phyloP scores from a whole-genome alignment of 2,888 invertebrate genomes.

The Agrilus mali region DNA sequence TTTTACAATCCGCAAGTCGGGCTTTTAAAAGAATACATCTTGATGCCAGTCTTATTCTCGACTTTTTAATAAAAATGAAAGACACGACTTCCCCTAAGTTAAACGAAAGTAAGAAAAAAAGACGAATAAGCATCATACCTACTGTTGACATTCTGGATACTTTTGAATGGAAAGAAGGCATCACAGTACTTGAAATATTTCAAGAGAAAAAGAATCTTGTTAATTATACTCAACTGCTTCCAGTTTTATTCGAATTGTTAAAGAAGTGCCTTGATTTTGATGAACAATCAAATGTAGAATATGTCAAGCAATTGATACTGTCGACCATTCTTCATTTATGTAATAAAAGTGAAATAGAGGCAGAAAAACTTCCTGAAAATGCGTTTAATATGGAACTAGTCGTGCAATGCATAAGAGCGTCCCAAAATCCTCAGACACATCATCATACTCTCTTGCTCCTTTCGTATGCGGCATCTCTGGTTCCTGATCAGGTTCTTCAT shows the following conservation, averaged over 20 bases:
- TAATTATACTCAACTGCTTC: slow-evolving; percentile 53
- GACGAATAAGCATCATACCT: slow-evolving; percentile 34
- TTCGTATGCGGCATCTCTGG: slow-evolving; percentile 61
- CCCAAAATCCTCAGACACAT: slow-evolving; percentile 91
- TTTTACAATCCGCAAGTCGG: slow-evolving; percentile 47
- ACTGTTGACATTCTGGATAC: slow-evolving; percentile 51
- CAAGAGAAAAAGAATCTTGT: slow-evolving; percentile 74
- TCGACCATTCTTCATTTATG: slow-evolving; percentile 64
- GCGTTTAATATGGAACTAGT: slow-evolving; percentile 59
- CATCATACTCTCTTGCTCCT: slow-evolving; percentile 82
- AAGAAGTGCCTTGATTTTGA: slow-evolving; percentile 70
- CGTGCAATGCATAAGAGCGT: slow-evolving; percentile 80
- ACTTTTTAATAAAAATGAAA: slow-evolving; percentile 48
- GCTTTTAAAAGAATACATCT: slow-evolving; percentile 54
- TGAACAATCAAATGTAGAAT: slow-evolving; percentile 72
- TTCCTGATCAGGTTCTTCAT: slow-evolving; percentile 76
- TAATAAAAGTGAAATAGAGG: slow-evolving; percentile 41
- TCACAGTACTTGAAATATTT: slow-evolving; percentile 68
- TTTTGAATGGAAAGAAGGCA: slow-evolving; percentile 64
- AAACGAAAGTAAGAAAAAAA: slow-evolving; percentile 30
- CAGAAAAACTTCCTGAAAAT: slow-evolving; percentile 38
- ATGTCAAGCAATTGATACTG: slow-evolving; percentile 76
- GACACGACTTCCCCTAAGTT: slow-evolving; percentile 35
- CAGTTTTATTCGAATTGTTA: slow-evolving; percentile 63
- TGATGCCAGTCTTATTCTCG: slow-evolving; percentile 45